Evolutionary conservation across 2,113 vertebrate genomes (phyloP).

Genomic region (Trochalopteron elliotii): DNA sequence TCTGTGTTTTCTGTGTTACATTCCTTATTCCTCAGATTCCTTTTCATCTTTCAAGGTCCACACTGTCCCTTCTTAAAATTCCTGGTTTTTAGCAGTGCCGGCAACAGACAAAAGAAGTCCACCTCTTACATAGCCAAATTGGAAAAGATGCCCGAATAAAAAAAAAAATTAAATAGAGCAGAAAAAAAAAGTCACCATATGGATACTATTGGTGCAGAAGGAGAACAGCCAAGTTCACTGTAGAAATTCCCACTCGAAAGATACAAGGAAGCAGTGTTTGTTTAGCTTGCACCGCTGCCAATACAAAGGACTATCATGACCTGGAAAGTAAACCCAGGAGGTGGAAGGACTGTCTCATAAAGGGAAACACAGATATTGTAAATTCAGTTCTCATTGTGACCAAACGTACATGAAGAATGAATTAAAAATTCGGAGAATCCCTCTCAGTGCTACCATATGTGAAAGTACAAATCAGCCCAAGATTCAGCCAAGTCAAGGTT

Average conservation of each 20-base stretch:
- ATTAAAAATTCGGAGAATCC: background rate
- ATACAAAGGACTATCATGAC: slow-evolving; percentile 36
- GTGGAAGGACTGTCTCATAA: background rate
- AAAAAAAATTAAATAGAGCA: slow-evolving; percentile 62
- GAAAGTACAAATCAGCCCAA: background rate
- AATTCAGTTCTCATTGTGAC: background rate
- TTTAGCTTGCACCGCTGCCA: slow-evolving; percentile 59
- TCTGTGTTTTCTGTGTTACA: background rate
- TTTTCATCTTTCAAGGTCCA: slow-evolving; percentile 29
- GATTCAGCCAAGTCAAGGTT: background rate
- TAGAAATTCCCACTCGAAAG: slow-evolving; percentile 57
- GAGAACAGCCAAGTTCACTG: slow-evolving; percentile 60
- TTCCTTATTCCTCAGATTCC: background rate
- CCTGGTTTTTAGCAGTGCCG: slow-evolving; percentile 9
- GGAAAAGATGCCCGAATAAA: slow-evolving; percentile 65
- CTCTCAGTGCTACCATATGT: background rate
- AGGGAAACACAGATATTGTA: background rate
- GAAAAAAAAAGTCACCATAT: slow-evolving; percentile 64
- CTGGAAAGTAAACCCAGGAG: slow-evolving; percentile 43
- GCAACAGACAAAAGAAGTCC: slow-evolving; percentile 41
- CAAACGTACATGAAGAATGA: background rate
- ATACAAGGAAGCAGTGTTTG: slow-evolving; percentile 43
- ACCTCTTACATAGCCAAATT: slow-evolving; percentile 51
- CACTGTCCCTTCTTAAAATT: slow-evolving; percentile 18
- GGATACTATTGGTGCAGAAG: slow-evolving; percentile 65